These are phyloP conservation scores for Sialis fuliginosa DNA, from an alignment of 2,888 invertebrate species.

Conservation along the genomic window DNA sequence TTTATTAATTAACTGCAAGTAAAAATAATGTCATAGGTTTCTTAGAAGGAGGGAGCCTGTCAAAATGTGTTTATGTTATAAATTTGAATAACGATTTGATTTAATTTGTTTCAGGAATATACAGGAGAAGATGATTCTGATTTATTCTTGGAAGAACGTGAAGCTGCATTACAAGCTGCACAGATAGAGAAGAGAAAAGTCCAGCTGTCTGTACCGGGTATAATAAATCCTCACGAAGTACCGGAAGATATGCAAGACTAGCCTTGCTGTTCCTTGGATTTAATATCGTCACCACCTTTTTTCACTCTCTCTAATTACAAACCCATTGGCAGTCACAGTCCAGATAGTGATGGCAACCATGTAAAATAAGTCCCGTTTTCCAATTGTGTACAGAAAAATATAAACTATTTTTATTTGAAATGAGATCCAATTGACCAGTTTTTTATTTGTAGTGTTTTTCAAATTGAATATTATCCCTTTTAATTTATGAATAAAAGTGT, in stretches of 20 bases:
- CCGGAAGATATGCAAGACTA: conserved; percentile 92
- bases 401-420: too few relatives aligned
- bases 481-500: too few relatives aligned
- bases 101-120: conserved; percentile 58
- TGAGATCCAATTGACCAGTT: too few relatives aligned
- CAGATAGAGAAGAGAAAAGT: conserved; percentile 86
- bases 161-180: conserved; percentile 71
- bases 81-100: not conserved
- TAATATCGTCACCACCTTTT: too few relatives aligned
- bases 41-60: too few relatives aligned
- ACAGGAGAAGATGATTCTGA: conserved; percentile 97
- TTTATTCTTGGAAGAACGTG: conserved; percentile 91
- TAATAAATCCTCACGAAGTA: conserved; percentile 87
- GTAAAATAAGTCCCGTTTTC: not conserved
- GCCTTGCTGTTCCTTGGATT: conserved; percentile 10
- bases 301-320: too few relatives aligned
- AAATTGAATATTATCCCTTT: too few relatives aligned
- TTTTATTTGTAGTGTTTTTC: too few relatives aligned
- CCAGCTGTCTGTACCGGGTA: conserved; percentile 90
- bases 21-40: too few relatives aligned
- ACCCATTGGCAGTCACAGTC: too few relatives aligned
- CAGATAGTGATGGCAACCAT: not conserved
- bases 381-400: not conserved
- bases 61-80: not conserved
- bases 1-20: too few relatives aligned